phyloP scores from a whole-genome alignment of 2,113 vertebrate genomes.

The Anser brachyrhynchus region DNA sequence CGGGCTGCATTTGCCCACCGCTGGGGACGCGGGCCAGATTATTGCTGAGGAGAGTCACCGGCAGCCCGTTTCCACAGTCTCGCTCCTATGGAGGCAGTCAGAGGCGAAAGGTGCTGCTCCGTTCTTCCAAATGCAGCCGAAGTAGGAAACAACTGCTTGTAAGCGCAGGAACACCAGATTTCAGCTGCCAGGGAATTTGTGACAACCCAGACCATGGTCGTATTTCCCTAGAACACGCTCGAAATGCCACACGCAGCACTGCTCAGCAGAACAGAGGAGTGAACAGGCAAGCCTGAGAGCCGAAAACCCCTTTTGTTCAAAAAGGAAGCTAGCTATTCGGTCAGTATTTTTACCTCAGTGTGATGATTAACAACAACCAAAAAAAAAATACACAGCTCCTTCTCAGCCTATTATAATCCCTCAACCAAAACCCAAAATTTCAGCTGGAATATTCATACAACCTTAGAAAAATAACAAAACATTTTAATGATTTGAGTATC shows the following conservation, averaged over 20 bases:
- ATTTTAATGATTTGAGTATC: neutral
- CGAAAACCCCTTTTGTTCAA: neutral
- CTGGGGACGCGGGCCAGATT: no score
- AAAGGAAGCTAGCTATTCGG: neutral
- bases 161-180: neutral
- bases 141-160: no score
- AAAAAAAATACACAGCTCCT: neutral
- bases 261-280: no score
- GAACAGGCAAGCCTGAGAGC: no score
- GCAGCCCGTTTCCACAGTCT: no score
- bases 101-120: no score
- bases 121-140: no score
- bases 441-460: neutral
- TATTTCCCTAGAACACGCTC: neutral
- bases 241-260: no score
- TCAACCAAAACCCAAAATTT: neutral
- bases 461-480: neutral
- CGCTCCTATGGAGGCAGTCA: no score
- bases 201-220: neutral
- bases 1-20: no score
- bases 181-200: neutral
- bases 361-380: neutral
- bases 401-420: neutral
- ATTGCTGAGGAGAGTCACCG: no score
- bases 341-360: neutral